phyloP scores from a whole-genome alignment of 2,797 vertebrate species.

The Austrolebias charrua region DNA sequence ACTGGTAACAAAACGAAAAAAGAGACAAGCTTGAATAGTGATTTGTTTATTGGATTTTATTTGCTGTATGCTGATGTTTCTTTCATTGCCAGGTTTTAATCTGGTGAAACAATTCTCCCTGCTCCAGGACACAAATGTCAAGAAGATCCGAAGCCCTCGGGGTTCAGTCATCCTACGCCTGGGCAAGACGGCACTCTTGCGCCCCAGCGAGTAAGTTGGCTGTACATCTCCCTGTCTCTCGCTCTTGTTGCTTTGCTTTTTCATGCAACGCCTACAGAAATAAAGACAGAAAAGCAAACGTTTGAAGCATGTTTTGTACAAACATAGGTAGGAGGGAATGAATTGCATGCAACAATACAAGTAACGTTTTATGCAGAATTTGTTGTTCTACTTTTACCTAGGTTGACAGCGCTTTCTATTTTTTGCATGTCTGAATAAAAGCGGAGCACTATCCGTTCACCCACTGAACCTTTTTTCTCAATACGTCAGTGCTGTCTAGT shows the following conservation, averaged over 20 bases:
- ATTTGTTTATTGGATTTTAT: slow-evolving; percentile 3
- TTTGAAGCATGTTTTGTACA: neutral
- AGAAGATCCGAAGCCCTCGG: slow-evolving; percentile 87
- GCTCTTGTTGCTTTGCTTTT: neutral
- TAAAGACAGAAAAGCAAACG: neutral
- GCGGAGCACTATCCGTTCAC: slow-evolving; percentile 12
- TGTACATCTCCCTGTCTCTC: neutral
- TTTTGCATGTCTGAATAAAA: slow-evolving; percentile 16
- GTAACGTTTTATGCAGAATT: slow-evolving; percentile 20
- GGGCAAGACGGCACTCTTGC: slow-evolving; percentile 83
- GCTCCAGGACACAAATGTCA: slow-evolving; percentile 86
- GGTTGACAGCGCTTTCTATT: slow-evolving; percentile 15
- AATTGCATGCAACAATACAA: slow-evolving; percentile 13
- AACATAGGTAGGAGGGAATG: slow-evolving; percentile 7
- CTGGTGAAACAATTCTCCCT: slow-evolving; percentile 88
- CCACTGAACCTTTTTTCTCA: slow-evolving; percentile 35
- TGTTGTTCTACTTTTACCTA: slow-evolving; percentile 7
- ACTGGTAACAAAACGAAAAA: slow-evolving; percentile 67
- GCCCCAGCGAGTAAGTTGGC: slow-evolving; percentile 84
- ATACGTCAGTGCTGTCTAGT: slow-evolving; percentile 32
- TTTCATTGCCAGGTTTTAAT: slow-evolving; percentile 86
- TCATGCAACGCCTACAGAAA: neutral
- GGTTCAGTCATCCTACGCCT: slow-evolving; percentile 88
- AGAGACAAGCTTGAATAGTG: neutral
- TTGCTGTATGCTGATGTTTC: slow-evolving; percentile 22